Conservation (phyloP, 2,113 vertebrate species). For the Myxocyprinus asiaticus region DNA sequence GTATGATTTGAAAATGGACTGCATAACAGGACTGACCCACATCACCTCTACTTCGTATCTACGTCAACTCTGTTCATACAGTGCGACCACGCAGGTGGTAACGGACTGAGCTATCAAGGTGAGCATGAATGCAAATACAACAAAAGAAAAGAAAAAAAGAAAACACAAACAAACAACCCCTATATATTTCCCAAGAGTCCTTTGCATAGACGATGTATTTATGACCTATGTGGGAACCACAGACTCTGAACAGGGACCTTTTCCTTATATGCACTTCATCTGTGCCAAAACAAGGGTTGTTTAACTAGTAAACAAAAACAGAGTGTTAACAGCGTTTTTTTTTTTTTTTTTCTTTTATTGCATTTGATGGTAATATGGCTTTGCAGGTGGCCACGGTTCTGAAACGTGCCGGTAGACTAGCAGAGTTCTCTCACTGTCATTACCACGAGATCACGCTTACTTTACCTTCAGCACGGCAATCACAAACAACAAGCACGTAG, state of each 20-base stretch:
- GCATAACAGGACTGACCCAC: too few species aligned
- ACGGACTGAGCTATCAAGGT: too few species aligned
- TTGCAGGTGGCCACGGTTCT: not conserved
- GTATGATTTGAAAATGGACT: too few species aligned
- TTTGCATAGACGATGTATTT: not conserved
- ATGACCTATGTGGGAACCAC: conserved; percentile 9
- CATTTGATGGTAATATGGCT: conserved; percentile 16
- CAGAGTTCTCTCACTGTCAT: conserved; percentile 5
- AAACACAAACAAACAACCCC: conserved; percentile 16
- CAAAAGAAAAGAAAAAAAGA: not conserved
- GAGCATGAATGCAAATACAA: not conserved
- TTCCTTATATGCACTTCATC: not conserved
- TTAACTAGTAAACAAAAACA: conserved; percentile 28
- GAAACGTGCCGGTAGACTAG: conserved; percentile 5
- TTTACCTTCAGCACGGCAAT: not conserved
- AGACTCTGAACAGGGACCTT: not conserved
- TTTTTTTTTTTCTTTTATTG: too few species aligned
- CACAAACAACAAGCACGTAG: conserved; percentile 1
- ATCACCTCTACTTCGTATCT: too few species aligned
- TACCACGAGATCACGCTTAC: conserved; percentile 23
- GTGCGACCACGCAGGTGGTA: too few species aligned
- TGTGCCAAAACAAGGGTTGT: conserved; percentile 9
- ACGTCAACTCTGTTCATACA: too few species aligned
- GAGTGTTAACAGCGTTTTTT: not conserved
- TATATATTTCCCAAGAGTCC: conserved; percentile 16